Evolutionary conservation across 2,888 invertebrate genomes (phyloP).

Genomic region (Amphipyra berbera): DNA sequence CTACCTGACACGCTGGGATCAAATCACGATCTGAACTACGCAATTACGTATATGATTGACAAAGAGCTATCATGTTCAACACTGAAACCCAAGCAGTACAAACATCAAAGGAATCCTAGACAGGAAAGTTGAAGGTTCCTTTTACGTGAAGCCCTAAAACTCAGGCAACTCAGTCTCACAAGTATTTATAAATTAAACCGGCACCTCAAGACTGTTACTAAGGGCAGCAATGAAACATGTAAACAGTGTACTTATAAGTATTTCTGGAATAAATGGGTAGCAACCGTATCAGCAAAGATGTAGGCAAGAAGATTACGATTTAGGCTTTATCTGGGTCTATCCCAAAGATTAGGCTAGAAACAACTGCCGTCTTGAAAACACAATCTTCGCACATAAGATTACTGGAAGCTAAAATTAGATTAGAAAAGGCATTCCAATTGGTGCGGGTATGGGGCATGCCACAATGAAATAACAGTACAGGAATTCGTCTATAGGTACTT

Average conservation of each 20-base stretch:
- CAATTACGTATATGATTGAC: conserved; percentile 29
- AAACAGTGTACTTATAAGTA: neutral
- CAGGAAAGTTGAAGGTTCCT: conserved; percentile 15
- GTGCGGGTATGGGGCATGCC: conserved; percentile 8
- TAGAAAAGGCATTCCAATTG: conserved; percentile 34
- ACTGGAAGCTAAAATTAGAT: conserved; percentile 40
- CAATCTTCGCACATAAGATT: conserved; percentile 22
- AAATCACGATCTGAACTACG: conserved; percentile 24
- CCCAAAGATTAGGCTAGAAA: conserved; percentile 10
- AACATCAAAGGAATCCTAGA: conserved; percentile 11
- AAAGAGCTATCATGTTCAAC: conserved; percentile 22
- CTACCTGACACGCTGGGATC: conserved; percentile 20
- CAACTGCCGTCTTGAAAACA: conserved; percentile 20
- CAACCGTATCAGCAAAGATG: conserved; percentile 10
- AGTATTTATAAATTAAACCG: conserved; percentile 30
- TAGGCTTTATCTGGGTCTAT: conserved; percentile 27
- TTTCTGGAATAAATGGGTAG: conserved; percentile 9
- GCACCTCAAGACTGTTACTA: conserved; percentile 12
- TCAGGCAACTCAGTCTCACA: neutral
- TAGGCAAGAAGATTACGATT: conserved; percentile 24
- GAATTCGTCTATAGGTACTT: conserved; percentile 14
- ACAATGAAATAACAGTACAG: conserved; percentile 24
- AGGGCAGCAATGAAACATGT: conserved; percentile 10
- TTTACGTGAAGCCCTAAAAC: conserved; percentile 8
- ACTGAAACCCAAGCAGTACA: conserved; percentile 3